Evolutionary conservation across 2,113 vertebrate species (phyloP), one percentile per base, ranked within the genome.

Genomic region (Chrysemys picta): DNA sequence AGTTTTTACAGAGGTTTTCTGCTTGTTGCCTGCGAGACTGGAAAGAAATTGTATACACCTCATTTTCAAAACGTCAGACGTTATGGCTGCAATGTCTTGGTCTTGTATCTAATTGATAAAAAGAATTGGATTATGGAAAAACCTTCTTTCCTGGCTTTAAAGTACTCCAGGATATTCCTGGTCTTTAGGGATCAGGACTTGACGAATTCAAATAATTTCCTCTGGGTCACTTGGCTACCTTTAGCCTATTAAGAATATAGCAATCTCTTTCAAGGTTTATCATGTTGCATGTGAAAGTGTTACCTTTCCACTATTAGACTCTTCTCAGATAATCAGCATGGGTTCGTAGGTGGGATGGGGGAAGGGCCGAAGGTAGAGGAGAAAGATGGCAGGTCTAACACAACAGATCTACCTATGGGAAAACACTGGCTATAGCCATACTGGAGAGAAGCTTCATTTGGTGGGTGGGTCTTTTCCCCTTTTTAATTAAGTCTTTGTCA

Each of bases 141-240:
- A 47, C 24, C n/a, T 84, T 90, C 62, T 85, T 42, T 94, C 96
- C 85, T 80, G 93, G 8, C 42, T 78, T 88, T 76, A 90, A 94
- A 94, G 79, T 88, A 42, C 79, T 93, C 85, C 89, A 96, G 91
- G 82, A 95, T 94, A 72, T 95, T 87, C 95, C 19, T 97, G 96
- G 96, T 95, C 94, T 97, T 97, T 97, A 96, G 97, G 95, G 96
- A 97, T 97, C 96, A 97, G 97, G 94, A 96, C 96, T 96, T 97
- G 96, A 96, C 94, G 88, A 96, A 96, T 97, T 96, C 94, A 91
- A 81, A 96, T 93, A 83, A 96, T 93, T 95, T 96, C 90, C 96
- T 97, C 96, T 97, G 97, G 96, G 96, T 97, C 97, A 96, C 96
- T 97, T 96, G 96, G 93, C 95, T 97, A 84, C 91, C 91, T 96